Conservation (phyloP, 2,888 invertebrate species). For the Cordilura impudica region DNA sequence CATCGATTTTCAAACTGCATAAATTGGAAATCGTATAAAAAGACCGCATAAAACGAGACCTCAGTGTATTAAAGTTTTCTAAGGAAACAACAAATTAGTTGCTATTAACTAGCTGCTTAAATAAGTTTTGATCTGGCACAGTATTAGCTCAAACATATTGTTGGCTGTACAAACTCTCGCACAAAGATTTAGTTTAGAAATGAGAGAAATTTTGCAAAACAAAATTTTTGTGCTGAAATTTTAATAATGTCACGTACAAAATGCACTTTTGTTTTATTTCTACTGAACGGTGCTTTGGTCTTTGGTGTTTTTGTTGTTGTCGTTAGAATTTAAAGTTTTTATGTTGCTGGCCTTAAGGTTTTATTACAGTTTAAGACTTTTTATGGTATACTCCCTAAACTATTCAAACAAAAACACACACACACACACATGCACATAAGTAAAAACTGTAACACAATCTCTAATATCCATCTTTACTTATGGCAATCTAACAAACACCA, state of each 20-base stretch:
- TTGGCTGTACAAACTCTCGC: too few relatives aligned
- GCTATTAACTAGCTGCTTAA: constrained; percentile 22
- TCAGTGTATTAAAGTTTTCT: background rate
- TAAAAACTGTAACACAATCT: constrained; percentile 20
- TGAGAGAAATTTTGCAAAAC: background rate
- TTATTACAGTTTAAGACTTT: constrained; percentile 44
- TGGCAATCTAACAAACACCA: background rate
- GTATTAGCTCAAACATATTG: background rate
- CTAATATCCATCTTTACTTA: constrained; percentile 36
- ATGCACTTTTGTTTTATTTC: constrained; percentile 46
- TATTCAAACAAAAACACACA: background rate
- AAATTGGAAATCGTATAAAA: too few relatives aligned
- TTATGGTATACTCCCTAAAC: background rate
- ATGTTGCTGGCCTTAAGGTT: background rate
- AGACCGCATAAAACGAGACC: background rate
- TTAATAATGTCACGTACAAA: constrained; percentile 61
- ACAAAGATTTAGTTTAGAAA: background rate
- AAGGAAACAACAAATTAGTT: constrained; percentile 15
- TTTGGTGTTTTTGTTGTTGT: background rate
- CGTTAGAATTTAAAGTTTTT: constrained; percentile 40
- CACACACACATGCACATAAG: background rate
- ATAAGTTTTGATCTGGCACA: constrained; percentile 6
- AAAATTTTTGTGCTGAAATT: background rate
- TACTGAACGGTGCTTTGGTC: background rate
- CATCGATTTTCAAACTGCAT: too few relatives aligned